Percentiles rank a stretch among this genome's conserved stretches.
phyloP scores from a whole-genome alignment of 2,888 invertebrate species.

The Patella pellucida region DNA sequence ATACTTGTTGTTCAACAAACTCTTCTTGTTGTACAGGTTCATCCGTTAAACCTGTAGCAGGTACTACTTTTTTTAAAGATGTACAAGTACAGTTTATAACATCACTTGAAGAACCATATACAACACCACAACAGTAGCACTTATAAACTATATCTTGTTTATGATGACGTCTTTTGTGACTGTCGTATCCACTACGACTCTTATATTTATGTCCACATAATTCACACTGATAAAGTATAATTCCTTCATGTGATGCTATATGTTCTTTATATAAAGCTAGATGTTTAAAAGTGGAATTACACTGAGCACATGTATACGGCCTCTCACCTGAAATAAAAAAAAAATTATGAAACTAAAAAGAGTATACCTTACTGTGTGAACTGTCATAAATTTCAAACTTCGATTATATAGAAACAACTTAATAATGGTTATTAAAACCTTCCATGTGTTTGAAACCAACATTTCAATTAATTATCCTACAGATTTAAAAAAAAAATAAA shows the following conservation, averaged over 20 bases:
- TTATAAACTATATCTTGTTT: not conserved
- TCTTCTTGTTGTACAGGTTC: no score
- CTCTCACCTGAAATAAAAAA: not conserved
- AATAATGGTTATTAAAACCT: no score
- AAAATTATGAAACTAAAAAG: no score
- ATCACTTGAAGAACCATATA: not conserved
- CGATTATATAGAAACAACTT: no score
- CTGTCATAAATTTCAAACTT: no score
- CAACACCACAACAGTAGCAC: constrained; percentile 4
- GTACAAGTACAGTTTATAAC: not conserved
- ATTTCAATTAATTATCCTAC: no score
- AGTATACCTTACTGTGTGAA: no score
- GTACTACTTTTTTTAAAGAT: no score
- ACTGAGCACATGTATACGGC: not conserved
- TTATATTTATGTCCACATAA: constrained; percentile 7
- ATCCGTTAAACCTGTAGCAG: no score
- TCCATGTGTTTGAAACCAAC: no score
- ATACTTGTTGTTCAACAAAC: no score
- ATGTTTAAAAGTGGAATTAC: not conserved
- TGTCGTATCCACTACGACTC: constrained; percentile 10
- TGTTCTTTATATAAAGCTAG: constrained; percentile 5
- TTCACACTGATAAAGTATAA: not conserved
- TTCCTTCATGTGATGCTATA: not conserved
- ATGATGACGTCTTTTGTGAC: not conserved
- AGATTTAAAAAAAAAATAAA: no score